Conservation (phyloP, 2,888 invertebrate species). For the Euplagia quadripunctaria region DNA sequence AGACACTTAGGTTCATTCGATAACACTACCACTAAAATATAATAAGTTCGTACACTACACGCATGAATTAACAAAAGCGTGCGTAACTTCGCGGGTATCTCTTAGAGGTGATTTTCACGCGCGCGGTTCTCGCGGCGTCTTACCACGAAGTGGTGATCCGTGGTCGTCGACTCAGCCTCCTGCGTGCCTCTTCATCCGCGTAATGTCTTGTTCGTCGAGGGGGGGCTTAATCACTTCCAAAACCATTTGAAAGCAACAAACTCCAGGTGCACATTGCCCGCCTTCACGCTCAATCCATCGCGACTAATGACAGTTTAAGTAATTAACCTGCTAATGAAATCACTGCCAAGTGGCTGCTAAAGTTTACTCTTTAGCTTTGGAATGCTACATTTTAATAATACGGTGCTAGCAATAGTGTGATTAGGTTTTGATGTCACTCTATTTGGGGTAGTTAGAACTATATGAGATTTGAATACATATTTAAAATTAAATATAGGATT, state of each 20-base stretch:
- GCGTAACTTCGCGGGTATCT: slow-evolving; percentile 44
- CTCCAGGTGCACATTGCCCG: slow-evolving; percentile 63
- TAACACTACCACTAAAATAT: slow-evolving; percentile 51
- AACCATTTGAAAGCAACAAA: slow-evolving; percentile 62
- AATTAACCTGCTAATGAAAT: slow-evolving; percentile 55
- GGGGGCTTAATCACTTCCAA: slow-evolving; percentile 68
- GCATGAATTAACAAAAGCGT: slow-evolving; percentile 41
- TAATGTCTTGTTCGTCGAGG: slow-evolving; percentile 63
- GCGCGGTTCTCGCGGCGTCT: slow-evolving; percentile 67
- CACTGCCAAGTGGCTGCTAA: slow-evolving; percentile 18
- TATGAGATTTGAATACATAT: not conserved
- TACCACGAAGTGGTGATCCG: slow-evolving; percentile 67
- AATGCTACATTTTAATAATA: not conserved
- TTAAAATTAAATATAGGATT: no score
- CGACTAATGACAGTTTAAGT: slow-evolving; percentile 59
- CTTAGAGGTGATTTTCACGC: slow-evolving; percentile 19
- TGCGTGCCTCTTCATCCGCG: slow-evolving; percentile 72
- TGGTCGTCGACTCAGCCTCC: slow-evolving; percentile 66
- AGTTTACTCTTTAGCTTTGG: slow-evolving; percentile 20
- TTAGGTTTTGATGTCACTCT: not conserved
- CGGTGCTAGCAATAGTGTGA: not conserved
- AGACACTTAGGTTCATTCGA: slow-evolving; percentile 57
- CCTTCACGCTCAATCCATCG: slow-evolving; percentile 67
- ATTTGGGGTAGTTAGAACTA: not conserved
- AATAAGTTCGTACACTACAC: slow-evolving; percentile 40